phyloP scores from a whole-genome alignment of 2,888 invertebrate genomes.

The Melipona beecheii region DNA sequence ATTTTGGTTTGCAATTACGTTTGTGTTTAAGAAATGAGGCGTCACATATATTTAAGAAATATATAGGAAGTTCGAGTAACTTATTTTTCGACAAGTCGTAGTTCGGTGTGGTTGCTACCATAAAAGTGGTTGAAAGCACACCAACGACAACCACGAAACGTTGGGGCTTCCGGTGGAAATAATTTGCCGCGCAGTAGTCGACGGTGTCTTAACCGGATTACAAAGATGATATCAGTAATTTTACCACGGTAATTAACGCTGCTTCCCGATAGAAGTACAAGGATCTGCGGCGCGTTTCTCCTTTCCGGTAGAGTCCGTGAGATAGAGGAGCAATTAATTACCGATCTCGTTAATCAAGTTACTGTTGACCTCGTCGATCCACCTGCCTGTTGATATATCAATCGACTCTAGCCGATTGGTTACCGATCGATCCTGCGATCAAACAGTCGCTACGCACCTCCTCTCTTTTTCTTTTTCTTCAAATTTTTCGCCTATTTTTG shows the following conservation, averaged over 20 bases:
- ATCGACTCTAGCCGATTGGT: constrained; percentile 6
- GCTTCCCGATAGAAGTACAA: constrained; percentile 35
- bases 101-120: not conserved
- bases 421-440: not conserved
- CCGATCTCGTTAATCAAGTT: constrained; percentile 57
- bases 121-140: not conserved
- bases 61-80: not conserved
- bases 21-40: too few species aligned
- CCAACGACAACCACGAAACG: constrained; percentile 4
- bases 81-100: not conserved
- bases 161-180: constrained; percentile 67
- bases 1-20: not conserved
- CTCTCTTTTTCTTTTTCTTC: not conserved
- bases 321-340: constrained; percentile 59
- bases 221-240: constrained; percentile 75
- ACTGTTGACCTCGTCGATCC: constrained; percentile 31
- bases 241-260: constrained; percentile 79
- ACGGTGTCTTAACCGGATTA: constrained; percentile 54
- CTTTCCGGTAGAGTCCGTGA: constrained; percentile 44
- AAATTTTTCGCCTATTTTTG: constrained; percentile 2
- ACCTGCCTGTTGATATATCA: constrained; percentile 22
- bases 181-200: constrained; percentile 54
- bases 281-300: constrained; percentile 45
- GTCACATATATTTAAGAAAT: not conserved
- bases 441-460: not conserved